Evolutionary conservation across 2,888 invertebrate species (phyloP), one percentile per base, ranked within the genome.

Genomic region (Chromoteleia sp.): DNA sequence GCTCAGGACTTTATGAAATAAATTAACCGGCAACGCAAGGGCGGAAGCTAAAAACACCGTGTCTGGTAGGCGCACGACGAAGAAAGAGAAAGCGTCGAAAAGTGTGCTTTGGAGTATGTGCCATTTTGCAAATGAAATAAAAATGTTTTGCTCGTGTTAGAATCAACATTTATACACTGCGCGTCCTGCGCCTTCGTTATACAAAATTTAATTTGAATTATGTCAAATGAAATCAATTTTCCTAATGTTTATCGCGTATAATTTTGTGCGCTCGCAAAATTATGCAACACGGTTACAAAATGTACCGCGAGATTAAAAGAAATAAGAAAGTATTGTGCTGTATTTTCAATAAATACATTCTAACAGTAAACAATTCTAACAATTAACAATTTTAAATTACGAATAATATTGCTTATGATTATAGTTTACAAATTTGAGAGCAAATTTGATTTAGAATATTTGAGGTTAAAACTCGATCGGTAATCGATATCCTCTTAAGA

Each of bases 21-120:
- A 78, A 78, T 71, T 78, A 78, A 71, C 77, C 71, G 77, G 71
- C 65, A 71, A 78, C 54, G 77, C 65, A 65, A 78, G 65, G 50
- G 71, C 71, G 59, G 56, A 63, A 54, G 45, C 59, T 68, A 43
- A 76, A 78, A 78, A 78, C 70, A 78, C 30, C 65, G 58, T 63
- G 36, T 63, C 25, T 63, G 58, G 25, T 52, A 56, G 41, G 43
- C 14, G 39, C 17, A 30, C 15, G 33, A 59, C 36, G 33, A 50
- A 68, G 52, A 54, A 30, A 76, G 39, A 29, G 45, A 19, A 67
- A 54, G 59, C 43, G 15, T 33, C 48, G 12, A 63, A 50, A 48
- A 61, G 43, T 30, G 29, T 33, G 45, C 70, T 70, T 68, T 48
- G 45, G 45, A 70, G 36, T 63, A 56, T 48, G 56, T 68, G 54